Percentiles rank a stretch among this genome's conserved stretches.
Evolutionary conservation across 2,888 invertebrate genomes (phyloP).

Genomic region (Rotaria macrura): DNA sequence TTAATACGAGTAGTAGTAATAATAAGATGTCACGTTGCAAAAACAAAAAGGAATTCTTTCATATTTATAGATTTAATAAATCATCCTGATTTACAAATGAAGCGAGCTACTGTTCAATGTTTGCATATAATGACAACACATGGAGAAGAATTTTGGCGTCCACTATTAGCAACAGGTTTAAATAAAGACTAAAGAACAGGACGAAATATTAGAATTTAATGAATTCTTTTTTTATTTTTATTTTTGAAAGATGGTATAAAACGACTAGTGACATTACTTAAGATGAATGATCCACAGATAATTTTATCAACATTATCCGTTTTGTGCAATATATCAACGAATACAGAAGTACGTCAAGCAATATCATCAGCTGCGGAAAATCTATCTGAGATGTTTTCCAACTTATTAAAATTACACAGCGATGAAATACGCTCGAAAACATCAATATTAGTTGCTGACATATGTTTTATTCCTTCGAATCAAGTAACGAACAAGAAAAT

Average conservation of each 20-base stretch:
- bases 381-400: slow-evolving; percentile 42
- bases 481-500: background rate
- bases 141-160: slow-evolving; percentile 43
- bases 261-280: slow-evolving; percentile 43
- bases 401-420: slow-evolving; percentile 40
- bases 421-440: slow-evolving; percentile 48
- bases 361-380: slow-evolving; percentile 41
- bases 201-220: background rate
- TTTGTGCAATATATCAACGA: slow-evolving; percentile 48
- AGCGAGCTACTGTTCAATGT: slow-evolving; percentile 47
- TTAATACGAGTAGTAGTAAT: no score
- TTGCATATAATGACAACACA: slow-evolving; percentile 46
- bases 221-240: background rate
- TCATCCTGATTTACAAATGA: slow-evolving; percentile 39
- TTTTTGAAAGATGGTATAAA: slow-evolving; percentile 41
- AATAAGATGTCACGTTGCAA: background rate
- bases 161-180: slow-evolving; percentile 45
- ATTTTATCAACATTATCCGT: slow-evolving; percentile 47
- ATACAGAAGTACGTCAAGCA: slow-evolving; percentile 41
- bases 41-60: background rate
- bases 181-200: no score
- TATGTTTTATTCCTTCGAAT: slow-evolving; percentile 38
- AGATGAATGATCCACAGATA: slow-evolving; percentile 41
- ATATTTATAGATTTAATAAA: slow-evolving; percentile 42
- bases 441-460: slow-evolving; percentile 46